Evolutionary conservation across 2,113 vertebrate genomes (phyloP).

Genomic region (Psophia crepitans): DNA sequence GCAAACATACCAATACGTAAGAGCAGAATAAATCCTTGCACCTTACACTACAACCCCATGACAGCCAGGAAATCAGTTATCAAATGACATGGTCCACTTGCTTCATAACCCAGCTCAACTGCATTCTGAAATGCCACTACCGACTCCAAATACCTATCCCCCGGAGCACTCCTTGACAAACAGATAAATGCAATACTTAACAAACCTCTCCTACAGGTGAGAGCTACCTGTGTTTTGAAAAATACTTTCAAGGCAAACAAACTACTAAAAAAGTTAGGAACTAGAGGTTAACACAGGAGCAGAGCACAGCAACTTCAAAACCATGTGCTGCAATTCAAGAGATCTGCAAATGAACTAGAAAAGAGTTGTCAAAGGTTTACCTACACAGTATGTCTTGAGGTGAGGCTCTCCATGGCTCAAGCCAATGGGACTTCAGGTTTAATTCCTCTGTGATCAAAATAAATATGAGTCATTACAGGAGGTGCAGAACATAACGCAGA

Average conservation of each 20-base stretch:
- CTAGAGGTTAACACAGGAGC: neutral
- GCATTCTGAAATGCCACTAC: neutral
- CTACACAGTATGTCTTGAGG: neutral
- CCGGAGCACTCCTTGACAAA: neutral
- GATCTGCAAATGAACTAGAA: neutral
- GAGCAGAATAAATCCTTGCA: neutral
- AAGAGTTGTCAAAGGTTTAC: neutral
- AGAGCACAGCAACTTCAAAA: neutral
- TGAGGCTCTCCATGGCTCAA: neutral
- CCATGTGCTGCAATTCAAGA: neutral
- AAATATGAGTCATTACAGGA: neutral
- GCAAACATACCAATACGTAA: neutral
- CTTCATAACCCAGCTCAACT: neutral
- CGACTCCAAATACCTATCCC: accelerated
- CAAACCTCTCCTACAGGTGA: neutral
- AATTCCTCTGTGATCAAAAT: neutral
- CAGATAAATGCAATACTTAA: neutral
- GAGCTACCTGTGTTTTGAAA: neutral
- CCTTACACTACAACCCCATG: neutral
- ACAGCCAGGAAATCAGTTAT: neutral
- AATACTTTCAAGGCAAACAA: neutral
- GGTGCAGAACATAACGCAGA: neutral
- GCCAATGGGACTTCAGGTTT: neutral
- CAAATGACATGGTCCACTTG: neutral
- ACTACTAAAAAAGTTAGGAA: neutral